A percentile compares a stretch with the other conserved stretches of the same genome.
These are phyloP conservation scores for Dromius quadrimaculatus DNA, from an alignment of 2,888 invertebrate genomes.

Conservation along the genomic window DNA sequence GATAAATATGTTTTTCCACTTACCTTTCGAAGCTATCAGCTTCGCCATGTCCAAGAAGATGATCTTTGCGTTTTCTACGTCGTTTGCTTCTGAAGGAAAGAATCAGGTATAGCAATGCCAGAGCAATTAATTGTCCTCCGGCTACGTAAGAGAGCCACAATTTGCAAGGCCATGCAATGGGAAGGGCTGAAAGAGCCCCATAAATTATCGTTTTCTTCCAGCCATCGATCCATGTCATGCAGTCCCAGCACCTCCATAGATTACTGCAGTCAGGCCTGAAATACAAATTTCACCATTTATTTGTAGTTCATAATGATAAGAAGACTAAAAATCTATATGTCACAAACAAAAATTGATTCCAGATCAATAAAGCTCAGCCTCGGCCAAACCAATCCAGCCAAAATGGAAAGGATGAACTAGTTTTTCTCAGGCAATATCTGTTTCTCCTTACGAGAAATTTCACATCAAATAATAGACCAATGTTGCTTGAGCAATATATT, in stretches of 20 bases:
- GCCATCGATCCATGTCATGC: slow-evolving; percentile 61
- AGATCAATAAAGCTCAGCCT: no score
- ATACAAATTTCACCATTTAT: slow-evolving; percentile 36
- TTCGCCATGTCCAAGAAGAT: slow-evolving; percentile 61
- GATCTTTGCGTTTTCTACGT: slow-evolving; percentile 61
- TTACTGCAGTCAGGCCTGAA: slow-evolving; percentile 62
- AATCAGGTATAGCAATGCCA: slow-evolving; percentile 66
- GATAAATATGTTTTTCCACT: not conserved
- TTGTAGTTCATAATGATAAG: no score
- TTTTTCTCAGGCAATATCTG: no score
- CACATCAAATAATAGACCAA: no score
- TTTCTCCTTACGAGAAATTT: no score
- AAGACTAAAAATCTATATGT: no score
- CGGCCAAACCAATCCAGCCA: no score
- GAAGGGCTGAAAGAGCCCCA: slow-evolving; percentile 62
- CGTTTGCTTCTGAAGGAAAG: slow-evolving; percentile 61
- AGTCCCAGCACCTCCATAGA: slow-evolving; percentile 63
- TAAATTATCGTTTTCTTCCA: slow-evolving; percentile 65
- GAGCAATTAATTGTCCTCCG: slow-evolving; percentile 65
- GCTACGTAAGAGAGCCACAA: slow-evolving; percentile 70
- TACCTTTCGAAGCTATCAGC: slow-evolving; percentile 65
- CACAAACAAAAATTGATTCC: no score
- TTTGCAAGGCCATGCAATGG: slow-evolving; percentile 65
- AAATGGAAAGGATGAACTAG: no score
- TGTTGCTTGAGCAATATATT: no score